These are phyloP conservation scores for Oncorhynchus tshawytscha DNA, from an alignment of 2,113 vertebrate genomes.

Conservation along the genomic window DNA sequence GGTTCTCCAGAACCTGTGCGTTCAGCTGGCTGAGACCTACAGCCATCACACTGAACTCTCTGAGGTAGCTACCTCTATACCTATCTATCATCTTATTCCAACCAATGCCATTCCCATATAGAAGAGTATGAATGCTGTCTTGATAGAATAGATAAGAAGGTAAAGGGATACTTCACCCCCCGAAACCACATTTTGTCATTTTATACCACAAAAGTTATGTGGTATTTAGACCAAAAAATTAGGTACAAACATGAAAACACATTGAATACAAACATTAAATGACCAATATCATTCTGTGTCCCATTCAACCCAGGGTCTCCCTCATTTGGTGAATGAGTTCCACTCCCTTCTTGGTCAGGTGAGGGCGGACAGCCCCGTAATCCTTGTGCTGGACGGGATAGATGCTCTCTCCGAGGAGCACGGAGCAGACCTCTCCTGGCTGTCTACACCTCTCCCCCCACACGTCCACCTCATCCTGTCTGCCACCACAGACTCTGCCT, in stretches of 20 bases:
- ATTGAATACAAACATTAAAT: background rate
- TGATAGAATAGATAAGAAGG: too few species aligned
- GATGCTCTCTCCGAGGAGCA: slow-evolving; percentile 69
- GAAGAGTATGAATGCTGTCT: too few species aligned
- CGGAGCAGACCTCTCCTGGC: slow-evolving; percentile 63
- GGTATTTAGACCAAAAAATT: too few species aligned
- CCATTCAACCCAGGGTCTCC: slow-evolving; percentile 48
- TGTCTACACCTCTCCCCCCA: slow-evolving; percentile 49
- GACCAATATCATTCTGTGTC: background rate
- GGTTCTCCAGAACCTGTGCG: slow-evolving; percentile 62
- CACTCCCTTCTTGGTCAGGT: slow-evolving; percentile 59
- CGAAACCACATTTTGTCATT: background rate
- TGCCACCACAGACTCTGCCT: slow-evolving; percentile 44
- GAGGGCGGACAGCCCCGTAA: slow-evolving; percentile 44
- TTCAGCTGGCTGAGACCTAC: slow-evolving; percentile 59
- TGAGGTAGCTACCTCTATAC: slow-evolving; percentile 40
- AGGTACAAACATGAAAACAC: too few species aligned
- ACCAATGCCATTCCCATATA: too few species aligned
- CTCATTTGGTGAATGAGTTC: slow-evolving; percentile 64
- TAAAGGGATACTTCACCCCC: background rate
- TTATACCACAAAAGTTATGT: background rate
- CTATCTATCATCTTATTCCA: background rate
- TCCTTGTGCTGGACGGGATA: slow-evolving; percentile 67
- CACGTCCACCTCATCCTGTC: slow-evolving; percentile 65
- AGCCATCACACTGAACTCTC: slow-evolving; percentile 55